Evolutionary conservation across 1,140 invertebrate genomes (phyloP).

Genomic region (Saccostrea cuccullata): DNA sequence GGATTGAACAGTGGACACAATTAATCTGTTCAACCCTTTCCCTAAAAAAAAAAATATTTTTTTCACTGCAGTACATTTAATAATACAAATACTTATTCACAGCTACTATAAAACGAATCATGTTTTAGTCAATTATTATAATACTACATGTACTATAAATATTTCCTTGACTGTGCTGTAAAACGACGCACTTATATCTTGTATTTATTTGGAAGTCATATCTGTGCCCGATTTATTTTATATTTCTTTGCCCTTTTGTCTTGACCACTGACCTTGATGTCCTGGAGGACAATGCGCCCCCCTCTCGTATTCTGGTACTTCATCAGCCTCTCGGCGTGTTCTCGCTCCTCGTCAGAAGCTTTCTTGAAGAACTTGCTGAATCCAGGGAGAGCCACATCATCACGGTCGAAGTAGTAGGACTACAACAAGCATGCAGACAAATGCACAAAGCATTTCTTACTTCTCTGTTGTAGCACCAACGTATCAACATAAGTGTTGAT

Average conservation of each 20-base stretch:
- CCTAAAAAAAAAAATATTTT: too few species aligned
- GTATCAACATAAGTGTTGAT: too few species aligned
- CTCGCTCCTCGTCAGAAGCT: conserved; percentile 86
- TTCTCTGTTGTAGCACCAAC: too few species aligned
- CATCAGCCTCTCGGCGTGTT: conserved; percentile 86
- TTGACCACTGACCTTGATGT: conserved; percentile 63
- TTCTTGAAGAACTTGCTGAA: conserved; percentile 85
- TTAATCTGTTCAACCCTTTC: not conserved
- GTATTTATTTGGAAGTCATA: too few species aligned
- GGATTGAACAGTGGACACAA: not conserved
- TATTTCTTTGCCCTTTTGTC: not conserved
- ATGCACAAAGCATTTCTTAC: too few species aligned
- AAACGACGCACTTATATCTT: not conserved
- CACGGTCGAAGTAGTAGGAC: conserved; percentile 88
- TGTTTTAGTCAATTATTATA: too few species aligned
- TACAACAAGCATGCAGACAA: conserved; percentile 66
- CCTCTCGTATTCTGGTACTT: conserved; percentile 89
- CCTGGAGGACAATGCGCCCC: conserved; percentile 82
- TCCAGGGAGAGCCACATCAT: conserved; percentile 87
- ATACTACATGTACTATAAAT: too few species aligned
- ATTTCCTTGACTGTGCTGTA: not conserved
- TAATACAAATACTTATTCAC: too few species aligned
- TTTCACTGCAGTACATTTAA: too few species aligned
- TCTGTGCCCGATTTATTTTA: not conserved
- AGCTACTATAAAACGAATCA: too few species aligned